These are phyloP conservation scores for Polia nebulosa DNA, from an alignment of 2,888 invertebrate species.

Conservation along the genomic window DNA sequence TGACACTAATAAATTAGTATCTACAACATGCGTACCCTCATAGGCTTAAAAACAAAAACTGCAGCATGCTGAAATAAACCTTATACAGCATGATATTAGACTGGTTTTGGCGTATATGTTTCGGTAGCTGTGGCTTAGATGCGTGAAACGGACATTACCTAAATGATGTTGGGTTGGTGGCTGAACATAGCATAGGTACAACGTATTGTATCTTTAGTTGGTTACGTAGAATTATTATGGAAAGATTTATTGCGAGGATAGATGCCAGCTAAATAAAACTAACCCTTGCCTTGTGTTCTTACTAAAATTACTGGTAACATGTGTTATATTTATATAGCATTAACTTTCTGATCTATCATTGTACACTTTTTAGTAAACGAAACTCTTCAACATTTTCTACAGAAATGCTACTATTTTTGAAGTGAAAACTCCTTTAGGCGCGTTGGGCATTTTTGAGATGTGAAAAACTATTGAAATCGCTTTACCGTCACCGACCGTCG, in stretches of 20 bases:
- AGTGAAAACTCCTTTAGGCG: no score
- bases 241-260: constrained; percentile 1
- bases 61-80: constrained; percentile 31
- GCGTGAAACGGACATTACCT: constrained; percentile 26
- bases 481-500: no score
- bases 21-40: constrained; percentile 47
- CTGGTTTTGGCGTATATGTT: constrained; percentile 16
- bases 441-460: no score
- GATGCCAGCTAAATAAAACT: background rate
- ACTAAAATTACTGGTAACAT: background rate
- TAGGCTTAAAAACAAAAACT: constrained; percentile 22
- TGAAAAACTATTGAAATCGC: no score
- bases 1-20: constrained; percentile 67
- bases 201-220: constrained; percentile 8
- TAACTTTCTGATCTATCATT: background rate
- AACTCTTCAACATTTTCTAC: background rate
- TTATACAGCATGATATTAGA: constrained; percentile 1
- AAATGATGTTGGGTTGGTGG: constrained; percentile 36
- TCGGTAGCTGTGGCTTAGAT: constrained; percentile 21
- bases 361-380: background rate
- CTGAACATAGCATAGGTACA: constrained; percentile 12
- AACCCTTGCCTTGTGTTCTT: background rate
- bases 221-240: background rate
- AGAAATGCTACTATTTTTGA: no score
- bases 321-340: background rate